phyloP scores from a whole-genome alignment of 1,140 invertebrate species.

The Hycleus cichorii region DNA sequence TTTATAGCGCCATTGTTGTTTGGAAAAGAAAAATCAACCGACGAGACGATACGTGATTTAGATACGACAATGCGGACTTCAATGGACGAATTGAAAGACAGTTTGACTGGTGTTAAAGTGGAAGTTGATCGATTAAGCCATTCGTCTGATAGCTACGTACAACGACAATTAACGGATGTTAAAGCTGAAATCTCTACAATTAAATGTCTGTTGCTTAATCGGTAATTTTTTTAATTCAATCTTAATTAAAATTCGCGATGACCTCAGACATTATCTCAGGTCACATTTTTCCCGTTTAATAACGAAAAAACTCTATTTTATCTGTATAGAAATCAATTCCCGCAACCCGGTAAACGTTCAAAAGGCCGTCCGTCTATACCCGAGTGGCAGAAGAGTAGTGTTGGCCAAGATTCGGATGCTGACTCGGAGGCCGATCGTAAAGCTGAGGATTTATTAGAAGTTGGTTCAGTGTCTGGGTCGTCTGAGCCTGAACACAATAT shows the following conservation, averaged over 20 bases:
- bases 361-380: slow-evolving; percentile 65
- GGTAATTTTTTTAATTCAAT: slow-evolving; percentile 42
- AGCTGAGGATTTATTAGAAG: slow-evolving; percentile 37
- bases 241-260: neutral
- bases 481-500: slow-evolving; percentile 59
- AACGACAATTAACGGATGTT: slow-evolving; percentile 58
- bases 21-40: slow-evolving; percentile 40
- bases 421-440: slow-evolving; percentile 33
- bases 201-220: slow-evolving; percentile 66
- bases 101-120: slow-evolving; percentile 49
- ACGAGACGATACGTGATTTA: slow-evolving; percentile 57
- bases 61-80: slow-evolving; percentile 44
- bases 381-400: slow-evolving; percentile 63
- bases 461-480: slow-evolving; percentile 51
- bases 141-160: slow-evolving; percentile 42
- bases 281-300: neutral
- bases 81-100: slow-evolving; percentile 52
- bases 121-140: slow-evolving; percentile 51
- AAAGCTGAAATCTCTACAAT: slow-evolving; percentile 68
- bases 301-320: too few species aligned
- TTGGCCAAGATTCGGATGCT: slow-evolving; percentile 22
- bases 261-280: neutral
- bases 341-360: slow-evolving; percentile 47
- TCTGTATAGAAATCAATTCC: slow-evolving; percentile 60
- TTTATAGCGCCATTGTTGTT: slow-evolving; percentile 39